Base-by-base conservation (phyloP, 1,140 invertebrate species). In the Cherax quadricarinatus region DNA sequence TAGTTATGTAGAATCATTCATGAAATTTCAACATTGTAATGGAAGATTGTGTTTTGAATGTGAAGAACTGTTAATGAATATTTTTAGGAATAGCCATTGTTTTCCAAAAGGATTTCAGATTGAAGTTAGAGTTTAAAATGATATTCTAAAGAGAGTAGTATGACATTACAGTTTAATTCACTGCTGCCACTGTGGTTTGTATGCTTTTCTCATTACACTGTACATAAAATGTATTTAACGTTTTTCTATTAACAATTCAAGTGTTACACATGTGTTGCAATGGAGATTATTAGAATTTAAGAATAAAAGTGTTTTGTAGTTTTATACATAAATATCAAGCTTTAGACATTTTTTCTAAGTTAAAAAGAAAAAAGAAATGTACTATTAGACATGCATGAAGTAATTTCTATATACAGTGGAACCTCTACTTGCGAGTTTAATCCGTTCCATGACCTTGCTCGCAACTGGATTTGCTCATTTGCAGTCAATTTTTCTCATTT, bases 271-370 rank as follows among this genome's bases (percentile, higher is more conserved):
- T 53, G 62, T 30, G 53, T 87, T 75, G 73, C 66, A 78, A 75
- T 75, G 70, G 41, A 87, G 51, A 60, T 88, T 41, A 79, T 60
- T 88, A 78, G 70, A 87, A 48, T 49, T 86, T 73, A 70, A 86
- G 85, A 66, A 62, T 41, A 79, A 41, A 75, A 80, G 78, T 57
- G 24, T 88, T 88, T 88, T 88, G 86, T 88, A 88, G 86, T 60
- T 57, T 88, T 88, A 88, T 88, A 88, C 75, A 80, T 66, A 70
- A 88, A 60, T 88, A 75, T 88, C 80, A 53, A 88, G 24, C 86
- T 62, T 78, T 80, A 80, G 60, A 57, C 21, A 60, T 60, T 88
- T 88, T 80, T 48, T 49, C 62, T 85, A 16, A 70, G 83, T 70
- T 70, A 57, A 57, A 4, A 14, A 14, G 6, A 57, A 57, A 14